Percentiles rank a stretch among this genome's conserved stretches.
phyloP scores from a whole-genome alignment of 2,888 invertebrate genomes.

The Salpingus planirostris region DNA sequence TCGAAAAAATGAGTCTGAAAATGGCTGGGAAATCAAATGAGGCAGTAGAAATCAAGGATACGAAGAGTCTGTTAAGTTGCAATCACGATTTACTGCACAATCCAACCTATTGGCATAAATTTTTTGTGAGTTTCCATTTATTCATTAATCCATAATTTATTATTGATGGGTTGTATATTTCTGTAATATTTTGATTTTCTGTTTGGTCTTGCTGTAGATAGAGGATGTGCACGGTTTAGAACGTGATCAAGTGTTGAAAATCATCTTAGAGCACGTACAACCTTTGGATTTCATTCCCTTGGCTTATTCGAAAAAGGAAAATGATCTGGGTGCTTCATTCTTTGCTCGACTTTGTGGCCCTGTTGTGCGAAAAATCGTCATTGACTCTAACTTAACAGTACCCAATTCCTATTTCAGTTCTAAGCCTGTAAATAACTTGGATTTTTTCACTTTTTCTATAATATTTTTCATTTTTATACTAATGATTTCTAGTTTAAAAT shows the following conservation, averaged over 20 bases:
- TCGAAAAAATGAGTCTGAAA: too few species aligned
- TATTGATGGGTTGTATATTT: too few species aligned
- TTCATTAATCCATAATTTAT: slow-evolving; percentile 6
- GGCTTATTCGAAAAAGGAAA: slow-evolving; percentile 28
- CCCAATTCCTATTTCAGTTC: slow-evolving; percentile 23
- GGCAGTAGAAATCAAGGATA: too few species aligned
- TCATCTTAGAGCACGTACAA: slow-evolving; percentile 40
- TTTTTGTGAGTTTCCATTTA: slow-evolving; percentile 22
- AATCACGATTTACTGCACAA: slow-evolving; percentile 12
- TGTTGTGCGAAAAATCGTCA: too few species aligned
- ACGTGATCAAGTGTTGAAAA: slow-evolving; percentile 34
- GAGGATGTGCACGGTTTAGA: slow-evolving; percentile 31
- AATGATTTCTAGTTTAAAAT: slow-evolving; percentile 32
- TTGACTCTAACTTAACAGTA: slow-evolving; percentile 41
- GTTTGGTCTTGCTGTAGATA: slow-evolving; percentile 22
- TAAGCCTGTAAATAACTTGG: slow-evolving; percentile 12
- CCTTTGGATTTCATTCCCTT: slow-evolving; percentile 46
- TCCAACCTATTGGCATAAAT: slow-evolving; percentile 28
- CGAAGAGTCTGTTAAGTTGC: too few species aligned
- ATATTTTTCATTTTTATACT: too few species aligned
- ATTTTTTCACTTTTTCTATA: too few species aligned
- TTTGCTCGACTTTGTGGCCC: slow-evolving; percentile 43
- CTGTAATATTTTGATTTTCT: neutral
- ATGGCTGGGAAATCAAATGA: too few species aligned
- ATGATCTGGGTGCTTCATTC: slow-evolving; percentile 36